These are phyloP conservation scores for Kryptopterus vitreolus DNA, from an alignment of 2,797 vertebrate genomes.

Conservation along the genomic window DNA sequence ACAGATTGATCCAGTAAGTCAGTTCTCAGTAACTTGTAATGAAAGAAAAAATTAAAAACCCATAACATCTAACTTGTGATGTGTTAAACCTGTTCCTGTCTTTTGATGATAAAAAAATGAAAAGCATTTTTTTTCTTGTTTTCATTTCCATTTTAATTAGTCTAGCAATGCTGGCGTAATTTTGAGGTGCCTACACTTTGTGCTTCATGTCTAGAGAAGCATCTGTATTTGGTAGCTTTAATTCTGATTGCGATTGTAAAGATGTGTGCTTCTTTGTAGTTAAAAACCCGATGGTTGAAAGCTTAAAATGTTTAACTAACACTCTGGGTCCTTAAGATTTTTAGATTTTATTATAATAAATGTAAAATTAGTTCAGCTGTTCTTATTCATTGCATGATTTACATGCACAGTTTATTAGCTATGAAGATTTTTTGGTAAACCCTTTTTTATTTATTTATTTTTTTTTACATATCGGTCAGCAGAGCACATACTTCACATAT, in stretches of 20 bases:
- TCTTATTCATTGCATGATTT: not conserved
- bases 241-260: not conserved
- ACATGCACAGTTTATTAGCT: not conserved
- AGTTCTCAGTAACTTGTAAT: conserved; percentile 37
- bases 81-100: not conserved
- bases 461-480: not conserved
- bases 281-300: not conserved
- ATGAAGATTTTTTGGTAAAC: no score
- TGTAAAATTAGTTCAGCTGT: no score
- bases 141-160: not conserved
- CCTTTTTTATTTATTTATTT: no score
- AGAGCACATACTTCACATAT: no score
- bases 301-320: not conserved
- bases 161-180: not conserved
- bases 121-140: not conserved
- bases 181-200: not conserved
- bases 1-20: conserved; percentile 90
- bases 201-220: no score
- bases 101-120: not conserved
- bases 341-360: no score
- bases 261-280: not conserved
- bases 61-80: not conserved
- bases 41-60: not conserved
- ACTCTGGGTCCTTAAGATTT: not conserved
- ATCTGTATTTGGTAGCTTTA: not conserved